phyloP scores from a whole-genome alignment of 2,113 vertebrate species.

The Pterocles gutturalis region DNA sequence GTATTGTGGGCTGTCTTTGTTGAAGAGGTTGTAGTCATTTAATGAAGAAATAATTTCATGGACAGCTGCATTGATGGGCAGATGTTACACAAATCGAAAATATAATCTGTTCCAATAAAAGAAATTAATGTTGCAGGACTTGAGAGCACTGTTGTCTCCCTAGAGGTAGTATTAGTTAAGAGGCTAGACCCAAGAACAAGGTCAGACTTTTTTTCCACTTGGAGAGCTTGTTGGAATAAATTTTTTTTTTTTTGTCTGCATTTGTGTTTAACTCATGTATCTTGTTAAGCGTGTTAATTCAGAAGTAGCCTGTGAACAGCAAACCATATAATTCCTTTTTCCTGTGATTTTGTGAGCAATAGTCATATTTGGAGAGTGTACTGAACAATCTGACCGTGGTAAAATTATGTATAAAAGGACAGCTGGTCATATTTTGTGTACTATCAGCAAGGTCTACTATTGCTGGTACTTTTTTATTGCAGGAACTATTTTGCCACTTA shows the following conservation, averaged over 20 bases:
- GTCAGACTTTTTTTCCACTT: not conserved
- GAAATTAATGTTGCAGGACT: not conserved
- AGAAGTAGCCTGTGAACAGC: not conserved
- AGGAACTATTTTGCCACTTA: not conserved
- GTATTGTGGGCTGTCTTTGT: not conserved
- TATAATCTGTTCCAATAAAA: not conserved
- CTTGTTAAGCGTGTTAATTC: not conserved
- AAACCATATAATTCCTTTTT: not conserved
- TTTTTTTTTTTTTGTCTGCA: not conserved
- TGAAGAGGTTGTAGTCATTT: not conserved
- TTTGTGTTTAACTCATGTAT: not conserved
- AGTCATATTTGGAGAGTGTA: not conserved
- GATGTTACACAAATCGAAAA: not conserved
- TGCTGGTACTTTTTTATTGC: not conserved
- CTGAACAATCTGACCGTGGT: not conserved
- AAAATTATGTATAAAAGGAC: not conserved
- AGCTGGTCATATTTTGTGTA: not conserved
- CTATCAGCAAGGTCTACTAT: not conserved
- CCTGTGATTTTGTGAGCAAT: not conserved
- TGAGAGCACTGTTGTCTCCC: not conserved
- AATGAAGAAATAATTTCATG: slow-evolving; percentile 21
- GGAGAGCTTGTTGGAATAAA: not conserved
- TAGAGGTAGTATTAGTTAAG: slow-evolving; percentile 5
- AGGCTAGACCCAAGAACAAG: not conserved
- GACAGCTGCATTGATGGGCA: not conserved